phyloP scores from a whole-genome alignment of 2,113 vertebrate genomes.

The Mobula birostris region DNA sequence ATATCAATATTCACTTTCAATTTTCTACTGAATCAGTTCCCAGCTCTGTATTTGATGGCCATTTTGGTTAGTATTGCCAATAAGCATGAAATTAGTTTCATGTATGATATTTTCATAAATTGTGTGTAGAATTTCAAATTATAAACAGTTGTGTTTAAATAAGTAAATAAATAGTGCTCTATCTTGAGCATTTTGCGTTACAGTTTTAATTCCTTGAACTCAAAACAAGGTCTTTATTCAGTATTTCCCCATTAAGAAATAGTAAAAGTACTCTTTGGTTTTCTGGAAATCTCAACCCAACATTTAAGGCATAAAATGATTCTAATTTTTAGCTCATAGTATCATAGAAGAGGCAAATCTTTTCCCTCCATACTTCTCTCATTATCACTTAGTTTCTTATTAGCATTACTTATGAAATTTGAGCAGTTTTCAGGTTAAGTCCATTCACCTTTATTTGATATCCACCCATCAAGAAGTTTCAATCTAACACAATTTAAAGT shows the following conservation, averaged over 20 bases:
- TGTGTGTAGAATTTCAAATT: not conserved
- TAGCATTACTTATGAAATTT: not conserved
- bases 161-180: not conserved
- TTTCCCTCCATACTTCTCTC: not conserved
- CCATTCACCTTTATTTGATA: not conserved
- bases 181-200: not conserved
- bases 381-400: not conserved
- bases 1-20: not conserved
- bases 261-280: not conserved
- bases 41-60: not conserved
- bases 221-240: not conserved
- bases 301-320: not conserved
- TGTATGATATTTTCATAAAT: not conserved
- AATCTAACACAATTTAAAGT: not conserved
- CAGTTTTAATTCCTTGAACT: not conserved
- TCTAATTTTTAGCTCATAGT: not conserved
- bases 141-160: not conserved
- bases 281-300: not conserved
- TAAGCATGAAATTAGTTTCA: not conserved
- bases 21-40: not conserved
- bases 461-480: not conserved
- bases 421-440: not conserved
- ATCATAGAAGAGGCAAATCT: not conserved
- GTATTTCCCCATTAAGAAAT: not conserved
- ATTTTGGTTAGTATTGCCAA: not conserved